phyloP scores from a whole-genome alignment of 2,888 invertebrate genomes.

The Stenurella melanura region DNA sequence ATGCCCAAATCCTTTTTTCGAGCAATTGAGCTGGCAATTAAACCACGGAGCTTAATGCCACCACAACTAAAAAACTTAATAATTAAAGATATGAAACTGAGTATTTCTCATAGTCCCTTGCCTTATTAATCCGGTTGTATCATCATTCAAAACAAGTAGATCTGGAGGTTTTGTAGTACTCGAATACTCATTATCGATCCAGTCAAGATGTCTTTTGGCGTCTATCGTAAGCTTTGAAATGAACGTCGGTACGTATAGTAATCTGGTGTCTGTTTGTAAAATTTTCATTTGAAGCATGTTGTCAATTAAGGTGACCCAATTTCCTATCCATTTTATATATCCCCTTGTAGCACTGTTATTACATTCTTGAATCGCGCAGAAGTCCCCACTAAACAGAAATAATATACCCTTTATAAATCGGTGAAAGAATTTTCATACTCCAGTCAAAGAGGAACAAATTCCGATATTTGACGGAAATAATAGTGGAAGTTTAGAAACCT shows the following conservation, averaged over 20 bases:
- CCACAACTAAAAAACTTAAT: slow-evolving; percentile 76
- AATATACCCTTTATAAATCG: no score
- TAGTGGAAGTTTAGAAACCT: no score
- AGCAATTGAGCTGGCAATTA: slow-evolving; percentile 85
- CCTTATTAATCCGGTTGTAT: slow-evolving; percentile 66
- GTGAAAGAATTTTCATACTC: no score
- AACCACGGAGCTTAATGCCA: slow-evolving; percentile 76
- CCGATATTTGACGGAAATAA: no score
- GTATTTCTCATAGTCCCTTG: slow-evolving; percentile 36
- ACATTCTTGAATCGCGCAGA: slow-evolving; percentile 59
- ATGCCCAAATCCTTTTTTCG: slow-evolving; percentile 81
- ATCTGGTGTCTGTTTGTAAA: slow-evolving; percentile 79
- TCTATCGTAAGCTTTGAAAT: slow-evolving; percentile 75
- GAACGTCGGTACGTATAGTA: slow-evolving; percentile 82
- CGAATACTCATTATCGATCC: slow-evolving; percentile 30
- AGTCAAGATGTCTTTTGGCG: slow-evolving; percentile 67
- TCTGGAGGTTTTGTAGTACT: slow-evolving; percentile 51
- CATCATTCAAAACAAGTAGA: slow-evolving; percentile 70
- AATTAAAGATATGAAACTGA: background rate
- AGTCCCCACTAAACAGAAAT: slow-evolving; percentile 56
- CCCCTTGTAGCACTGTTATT: slow-evolving; percentile 54
- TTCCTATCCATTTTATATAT: slow-evolving; percentile 68
- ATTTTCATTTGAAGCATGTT: slow-evolving; percentile 88
- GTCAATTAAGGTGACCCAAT: slow-evolving; percentile 93
- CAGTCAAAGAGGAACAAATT: no score